Conservation (phyloP, 1,140 invertebrate genomes). For the Saccostrea echinata region DNA sequence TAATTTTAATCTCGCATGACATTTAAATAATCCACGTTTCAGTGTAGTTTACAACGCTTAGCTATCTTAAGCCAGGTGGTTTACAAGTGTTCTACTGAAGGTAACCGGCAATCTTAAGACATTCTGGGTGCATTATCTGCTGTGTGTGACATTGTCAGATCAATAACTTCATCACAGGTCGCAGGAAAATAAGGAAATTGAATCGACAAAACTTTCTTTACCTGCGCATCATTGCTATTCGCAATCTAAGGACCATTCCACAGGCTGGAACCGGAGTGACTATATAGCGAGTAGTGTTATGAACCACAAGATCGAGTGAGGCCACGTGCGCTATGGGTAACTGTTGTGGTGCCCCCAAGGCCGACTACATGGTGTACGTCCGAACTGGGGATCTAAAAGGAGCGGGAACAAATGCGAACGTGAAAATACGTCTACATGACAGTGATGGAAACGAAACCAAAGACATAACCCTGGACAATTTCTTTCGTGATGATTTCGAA, state of each 20-base stretch:
- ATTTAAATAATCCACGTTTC: not conserved
- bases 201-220: not conserved
- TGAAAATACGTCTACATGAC: constrained; percentile 74
- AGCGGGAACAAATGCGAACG: constrained; percentile 67
- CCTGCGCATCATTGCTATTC: not conserved
- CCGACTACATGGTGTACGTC: constrained; percentile 63
- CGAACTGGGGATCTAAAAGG: constrained; percentile 65
- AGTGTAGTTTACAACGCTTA: not conserved
- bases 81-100: not conserved
- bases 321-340: constrained; percentile 56
- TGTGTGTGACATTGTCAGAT: not conserved
- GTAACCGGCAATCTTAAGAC: not conserved
- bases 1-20: constrained; percentile 1
- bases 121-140: constrained; percentile 26
- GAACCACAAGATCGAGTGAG: not conserved
- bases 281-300: not conserved
- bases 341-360: constrained; percentile 54
- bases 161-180: not conserved
- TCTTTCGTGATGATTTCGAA: constrained; percentile 79
- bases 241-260: not conserved
- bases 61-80: constrained; percentile 5
- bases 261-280: not conserved
- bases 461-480: constrained; percentile 74
- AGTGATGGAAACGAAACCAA: constrained; percentile 69
- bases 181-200: not conserved